A percentile compares a stretch with the other conserved stretches of the same genome.
These are phyloP conservation scores for Alouatta palliata DNA, from an alignment of 2,113 vertebrate species.

Conservation along the genomic window DNA sequence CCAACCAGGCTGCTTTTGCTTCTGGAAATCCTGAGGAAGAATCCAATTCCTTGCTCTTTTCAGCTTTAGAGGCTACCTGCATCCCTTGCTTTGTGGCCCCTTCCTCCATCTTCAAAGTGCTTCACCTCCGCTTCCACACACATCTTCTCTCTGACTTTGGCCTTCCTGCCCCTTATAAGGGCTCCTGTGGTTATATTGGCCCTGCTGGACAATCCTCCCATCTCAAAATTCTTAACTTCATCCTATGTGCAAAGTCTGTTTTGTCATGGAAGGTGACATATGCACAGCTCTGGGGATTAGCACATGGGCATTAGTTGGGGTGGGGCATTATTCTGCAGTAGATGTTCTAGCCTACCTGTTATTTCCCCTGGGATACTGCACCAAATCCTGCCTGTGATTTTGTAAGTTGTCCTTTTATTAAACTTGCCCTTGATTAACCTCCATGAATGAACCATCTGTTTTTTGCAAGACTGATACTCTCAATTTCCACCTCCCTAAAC, in stretches of 20 bases:
- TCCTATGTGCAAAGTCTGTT: not conserved
- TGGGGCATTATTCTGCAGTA: not conserved
- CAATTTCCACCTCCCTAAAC: not conserved
- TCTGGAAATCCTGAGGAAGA: too few relatives aligned
- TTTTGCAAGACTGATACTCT: not conserved
- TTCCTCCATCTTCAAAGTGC: too few relatives aligned
- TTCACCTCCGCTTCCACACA: not conserved
- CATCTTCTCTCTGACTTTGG: not conserved
- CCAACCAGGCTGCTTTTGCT: too few relatives aligned
- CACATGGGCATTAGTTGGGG: too few relatives aligned
- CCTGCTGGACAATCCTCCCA: not conserved
- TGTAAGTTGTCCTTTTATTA: not conserved
- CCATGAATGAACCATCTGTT: not conserved
- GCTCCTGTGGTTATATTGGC: too few relatives aligned
- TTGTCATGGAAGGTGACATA: too few relatives aligned
- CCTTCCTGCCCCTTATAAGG: not conserved
- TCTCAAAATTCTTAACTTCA: not conserved
- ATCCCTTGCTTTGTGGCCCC: too few relatives aligned
- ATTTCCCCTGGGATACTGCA: too few relatives aligned
- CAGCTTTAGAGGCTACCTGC: too few relatives aligned
- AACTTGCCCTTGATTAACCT: not conserved
- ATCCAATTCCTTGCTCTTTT: too few relatives aligned
- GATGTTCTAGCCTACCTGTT: not conserved
- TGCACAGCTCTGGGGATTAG: too few relatives aligned
- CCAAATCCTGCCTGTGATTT: not conserved